Conservation (phyloP, 2,888 invertebrate species). For the Rhodophaea formosa region DNA sequence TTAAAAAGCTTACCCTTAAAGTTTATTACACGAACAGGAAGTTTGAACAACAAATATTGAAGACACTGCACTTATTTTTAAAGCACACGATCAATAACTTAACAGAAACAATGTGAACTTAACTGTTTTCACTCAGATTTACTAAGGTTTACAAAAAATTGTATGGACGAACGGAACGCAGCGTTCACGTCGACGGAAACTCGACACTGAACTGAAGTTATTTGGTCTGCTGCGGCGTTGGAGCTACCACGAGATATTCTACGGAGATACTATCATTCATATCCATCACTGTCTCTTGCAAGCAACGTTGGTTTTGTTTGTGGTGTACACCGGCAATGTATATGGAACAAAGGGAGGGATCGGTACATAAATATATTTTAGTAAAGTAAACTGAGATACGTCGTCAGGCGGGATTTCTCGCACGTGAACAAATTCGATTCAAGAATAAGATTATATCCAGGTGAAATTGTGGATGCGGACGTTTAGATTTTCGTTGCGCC, state of each 20-base stretch:
- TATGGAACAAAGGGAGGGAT: conserved; percentile 15
- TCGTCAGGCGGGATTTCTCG: conserved; percentile 62
- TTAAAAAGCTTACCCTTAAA: background rate
- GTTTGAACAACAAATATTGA: conserved; percentile 17
- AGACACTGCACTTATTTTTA: conserved; percentile 28
- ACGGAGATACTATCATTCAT: conserved; percentile 34
- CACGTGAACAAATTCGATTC: conserved; percentile 70
- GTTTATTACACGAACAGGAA: background rate
- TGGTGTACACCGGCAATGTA: conserved; percentile 32
- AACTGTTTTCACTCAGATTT: conserved; percentile 9
- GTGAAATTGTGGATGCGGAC: conserved; percentile 47
- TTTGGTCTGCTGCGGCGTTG: conserved; percentile 48
- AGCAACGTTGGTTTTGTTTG: background rate
- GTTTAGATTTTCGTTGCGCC: conserved; percentile 29
- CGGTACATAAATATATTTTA: conserved; percentile 29
- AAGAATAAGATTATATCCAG: conserved; percentile 63
- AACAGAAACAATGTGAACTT: conserved; percentile 22
- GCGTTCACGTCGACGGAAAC: conserved; percentile 59
- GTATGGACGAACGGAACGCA: conserved; percentile 18
- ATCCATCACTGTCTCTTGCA: conserved; percentile 46
- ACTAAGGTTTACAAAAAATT: conserved; percentile 4
- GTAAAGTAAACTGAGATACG: conserved; percentile 45
- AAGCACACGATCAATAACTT: conserved; percentile 26
- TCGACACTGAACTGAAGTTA: conserved; percentile 67
- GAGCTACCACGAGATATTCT: conserved; percentile 30